phyloP scores from a whole-genome alignment of 2,113 vertebrate genomes.

The Phoenicopterus ruber region DNA sequence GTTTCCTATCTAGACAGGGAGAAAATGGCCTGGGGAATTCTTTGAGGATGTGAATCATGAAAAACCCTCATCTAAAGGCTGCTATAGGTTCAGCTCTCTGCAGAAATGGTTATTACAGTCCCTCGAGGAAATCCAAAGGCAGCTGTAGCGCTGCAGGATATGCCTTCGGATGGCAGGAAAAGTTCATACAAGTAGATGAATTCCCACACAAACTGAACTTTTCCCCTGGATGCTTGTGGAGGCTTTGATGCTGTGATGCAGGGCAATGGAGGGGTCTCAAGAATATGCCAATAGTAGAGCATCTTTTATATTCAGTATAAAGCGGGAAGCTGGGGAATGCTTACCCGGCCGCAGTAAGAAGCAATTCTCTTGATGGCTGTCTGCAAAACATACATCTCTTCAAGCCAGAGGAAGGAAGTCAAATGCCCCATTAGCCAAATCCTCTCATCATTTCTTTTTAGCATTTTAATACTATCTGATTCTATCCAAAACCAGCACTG shows the following conservation, averaged over 20 bases:
- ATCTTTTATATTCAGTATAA: not conserved
- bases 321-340: not conserved
- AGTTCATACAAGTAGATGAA: not conserved
- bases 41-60: conserved; percentile 6
- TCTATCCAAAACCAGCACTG: not conserved
- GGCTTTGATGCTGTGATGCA: not conserved
- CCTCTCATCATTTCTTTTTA: not conserved
- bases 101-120: not conserved
- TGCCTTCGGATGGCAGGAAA: not conserved
- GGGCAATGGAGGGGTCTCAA: not conserved
- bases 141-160: not conserved
- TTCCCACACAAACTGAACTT: not conserved
- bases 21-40: not conserved
- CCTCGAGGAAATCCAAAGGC: not conserved
- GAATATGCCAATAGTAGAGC: not conserved
- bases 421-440: not conserved
- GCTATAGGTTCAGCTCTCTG: not conserved
- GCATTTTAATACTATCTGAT: not conserved
- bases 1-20: conserved; percentile 23
- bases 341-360: not conserved
- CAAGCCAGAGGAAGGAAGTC: not conserved
- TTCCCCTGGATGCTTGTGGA: not conserved
- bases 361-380: not conserved
- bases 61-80: not conserved
- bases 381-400: not conserved